Evolutionary conservation across 2,113 vertebrate genomes (phyloP).

Genomic region (Ceyx cyanopectus): DNA sequence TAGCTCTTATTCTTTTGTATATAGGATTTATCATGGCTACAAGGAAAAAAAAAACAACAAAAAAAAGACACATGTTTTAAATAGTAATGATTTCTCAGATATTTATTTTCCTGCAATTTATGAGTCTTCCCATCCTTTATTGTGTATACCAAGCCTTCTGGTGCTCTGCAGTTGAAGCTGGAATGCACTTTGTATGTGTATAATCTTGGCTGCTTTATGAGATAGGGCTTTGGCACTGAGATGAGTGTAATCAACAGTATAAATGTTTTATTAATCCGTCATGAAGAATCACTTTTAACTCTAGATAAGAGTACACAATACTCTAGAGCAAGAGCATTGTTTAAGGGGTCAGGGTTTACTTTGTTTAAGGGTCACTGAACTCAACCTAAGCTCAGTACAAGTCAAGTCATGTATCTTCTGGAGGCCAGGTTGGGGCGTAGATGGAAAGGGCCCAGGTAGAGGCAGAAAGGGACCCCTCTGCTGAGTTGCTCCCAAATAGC

Average conservation of each 20-base stretch:
- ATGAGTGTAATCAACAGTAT: not conserved
- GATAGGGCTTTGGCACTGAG: not conserved
- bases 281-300: not conserved
- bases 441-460: not conserved
- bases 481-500: not conserved
- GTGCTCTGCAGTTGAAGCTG: not conserved
- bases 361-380: not conserved
- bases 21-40: too few relatives aligned
- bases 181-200: not conserved
- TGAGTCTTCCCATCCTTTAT: not conserved
- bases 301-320: not conserved
- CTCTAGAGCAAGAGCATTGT: not conserved
- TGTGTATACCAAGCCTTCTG: not conserved
- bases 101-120: not conserved
- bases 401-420: not conserved
- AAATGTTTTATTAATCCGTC: slow-evolving; percentile 27
- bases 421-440: not conserved
- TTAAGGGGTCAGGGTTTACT: not conserved
- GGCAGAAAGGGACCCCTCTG: not conserved
- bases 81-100: not conserved
- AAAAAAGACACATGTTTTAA: not conserved
- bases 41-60: not conserved
- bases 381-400: not conserved
- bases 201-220: not conserved
- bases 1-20: too few relatives aligned